phyloP scores from a whole-genome alignment of 1,140 invertebrate species.

The Macrocentrus cingulum region DNA sequence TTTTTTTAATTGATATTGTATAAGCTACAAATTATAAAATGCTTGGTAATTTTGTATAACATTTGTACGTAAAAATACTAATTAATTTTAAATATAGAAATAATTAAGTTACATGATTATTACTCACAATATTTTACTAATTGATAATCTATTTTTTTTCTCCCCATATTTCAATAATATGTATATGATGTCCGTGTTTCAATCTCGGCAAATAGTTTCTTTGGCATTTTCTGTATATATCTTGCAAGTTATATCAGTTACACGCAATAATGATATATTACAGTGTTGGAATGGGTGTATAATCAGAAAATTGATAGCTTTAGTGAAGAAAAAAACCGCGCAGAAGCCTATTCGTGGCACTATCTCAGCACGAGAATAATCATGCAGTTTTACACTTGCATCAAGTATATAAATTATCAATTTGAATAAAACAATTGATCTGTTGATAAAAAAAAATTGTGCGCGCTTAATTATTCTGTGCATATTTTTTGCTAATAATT shows the following conservation, averaged over 20 bases:
- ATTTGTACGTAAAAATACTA: conserved; percentile 24
- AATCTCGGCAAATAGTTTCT: conserved; percentile 15
- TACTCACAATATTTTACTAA: conserved; percentile 13
- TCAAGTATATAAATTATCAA: not conserved
- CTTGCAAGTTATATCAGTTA: conserved; percentile 16
- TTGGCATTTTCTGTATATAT: conserved; percentile 23
- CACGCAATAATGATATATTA: not conserved
- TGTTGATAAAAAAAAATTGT: conserved; percentile 11
- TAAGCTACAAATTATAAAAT: too few species aligned
- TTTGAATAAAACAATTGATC: not conserved
- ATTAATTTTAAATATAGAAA: conserved; percentile 6
- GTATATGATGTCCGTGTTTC: not conserved
- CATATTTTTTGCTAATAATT: not conserved
- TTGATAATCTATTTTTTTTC: not conserved
- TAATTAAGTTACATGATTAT: not conserved
- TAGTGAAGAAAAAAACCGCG: too few species aligned
- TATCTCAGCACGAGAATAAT: too few species aligned
- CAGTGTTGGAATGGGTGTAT: not conserved
- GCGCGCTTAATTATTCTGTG: not conserved
- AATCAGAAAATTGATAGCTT: not conserved
- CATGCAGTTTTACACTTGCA: too few species aligned
- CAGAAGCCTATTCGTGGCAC: too few species aligned
- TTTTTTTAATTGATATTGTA: too few species aligned
- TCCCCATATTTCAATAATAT: not conserved
- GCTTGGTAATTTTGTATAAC: too few species aligned